phyloP scores from a whole-genome alignment of 2,113 vertebrate species.

The Tor tambroides region DNA sequence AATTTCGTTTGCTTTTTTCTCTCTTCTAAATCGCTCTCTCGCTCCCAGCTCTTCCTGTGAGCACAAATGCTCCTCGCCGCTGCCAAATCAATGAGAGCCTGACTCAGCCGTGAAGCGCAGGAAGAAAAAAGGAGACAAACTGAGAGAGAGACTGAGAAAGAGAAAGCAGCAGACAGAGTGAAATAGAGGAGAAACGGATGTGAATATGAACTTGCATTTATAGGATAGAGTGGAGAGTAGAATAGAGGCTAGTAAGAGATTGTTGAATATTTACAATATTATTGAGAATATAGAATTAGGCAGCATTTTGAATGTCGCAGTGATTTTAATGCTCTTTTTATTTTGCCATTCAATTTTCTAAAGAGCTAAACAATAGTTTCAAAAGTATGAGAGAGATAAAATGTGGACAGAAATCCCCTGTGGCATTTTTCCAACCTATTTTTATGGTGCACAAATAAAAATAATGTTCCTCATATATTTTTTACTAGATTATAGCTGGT shows the following conservation, averaged over 20 bases:
- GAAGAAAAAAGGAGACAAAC: neutral
- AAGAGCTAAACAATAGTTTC: neutral
- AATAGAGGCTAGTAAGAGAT: too few species aligned
- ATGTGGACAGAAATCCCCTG: too few species aligned
- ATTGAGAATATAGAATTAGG: neutral
- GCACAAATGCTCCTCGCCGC: slow-evolving; percentile 3
- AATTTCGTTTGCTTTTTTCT: neutral
- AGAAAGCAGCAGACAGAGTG: neutral
- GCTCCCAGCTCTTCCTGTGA: slow-evolving; percentile 11
- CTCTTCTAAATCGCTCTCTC: neutral
- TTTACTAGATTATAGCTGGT: too few species aligned
- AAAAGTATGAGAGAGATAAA: neutral
- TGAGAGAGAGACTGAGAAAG: neutral
- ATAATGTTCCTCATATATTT: too few species aligned
- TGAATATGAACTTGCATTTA: neutral
- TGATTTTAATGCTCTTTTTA: neutral
- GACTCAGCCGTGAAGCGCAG: slow-evolving; percentile 16
- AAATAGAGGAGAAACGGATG: neutral
- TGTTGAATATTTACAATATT: neutral
- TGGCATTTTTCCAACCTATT: too few species aligned
- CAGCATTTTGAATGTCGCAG: neutral
- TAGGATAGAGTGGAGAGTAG: too few species aligned
- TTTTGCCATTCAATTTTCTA: neutral
- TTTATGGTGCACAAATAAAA: too few species aligned
- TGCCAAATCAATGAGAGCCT: slow-evolving; percentile 38